Conservation (phyloP, 2,797 vertebrate genomes). For the Carcharodon carcharias region DNA sequence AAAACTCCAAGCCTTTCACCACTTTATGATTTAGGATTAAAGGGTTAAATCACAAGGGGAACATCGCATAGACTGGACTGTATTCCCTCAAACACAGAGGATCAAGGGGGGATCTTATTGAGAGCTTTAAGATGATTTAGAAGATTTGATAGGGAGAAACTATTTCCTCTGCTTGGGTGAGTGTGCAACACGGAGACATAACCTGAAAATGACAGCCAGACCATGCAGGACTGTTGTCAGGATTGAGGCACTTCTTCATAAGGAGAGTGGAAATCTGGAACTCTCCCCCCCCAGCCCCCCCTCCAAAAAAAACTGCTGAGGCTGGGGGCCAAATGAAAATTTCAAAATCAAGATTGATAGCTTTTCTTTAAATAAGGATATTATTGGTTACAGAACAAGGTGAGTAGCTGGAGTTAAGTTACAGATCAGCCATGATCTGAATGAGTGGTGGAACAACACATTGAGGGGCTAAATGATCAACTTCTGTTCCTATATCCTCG, state of each 20-base stretch:
- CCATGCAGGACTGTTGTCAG: neutral
- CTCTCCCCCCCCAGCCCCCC: neutral
- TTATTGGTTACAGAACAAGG: neutral
- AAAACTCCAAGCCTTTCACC: neutral
- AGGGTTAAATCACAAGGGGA: neutral
- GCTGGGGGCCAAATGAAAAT: neutral
- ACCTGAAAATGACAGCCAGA: neutral
- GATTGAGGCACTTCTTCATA: neutral
- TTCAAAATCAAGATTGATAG: neutral
- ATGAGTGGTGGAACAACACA: neutral
- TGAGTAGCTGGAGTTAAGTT: neutral
- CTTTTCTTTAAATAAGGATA: neutral
- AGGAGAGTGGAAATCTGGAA: neutral
- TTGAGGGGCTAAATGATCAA: neutral
- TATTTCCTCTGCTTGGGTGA: neutral
- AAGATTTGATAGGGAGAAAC: neutral
- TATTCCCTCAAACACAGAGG: neutral
- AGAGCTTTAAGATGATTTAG: neutral
- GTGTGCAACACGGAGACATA: neutral
- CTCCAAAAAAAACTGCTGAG: neutral
- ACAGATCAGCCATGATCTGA: neutral
- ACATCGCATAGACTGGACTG: neutral
- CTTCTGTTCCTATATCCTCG: neutral
- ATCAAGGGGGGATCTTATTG: neutral
- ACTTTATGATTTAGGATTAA: neutral